A percentile compares a stretch with the other conserved stretches of the same genome.
Conservation (phyloP, 2,797 vertebrate genomes). For the Thripadectes ignobilis region DNA sequence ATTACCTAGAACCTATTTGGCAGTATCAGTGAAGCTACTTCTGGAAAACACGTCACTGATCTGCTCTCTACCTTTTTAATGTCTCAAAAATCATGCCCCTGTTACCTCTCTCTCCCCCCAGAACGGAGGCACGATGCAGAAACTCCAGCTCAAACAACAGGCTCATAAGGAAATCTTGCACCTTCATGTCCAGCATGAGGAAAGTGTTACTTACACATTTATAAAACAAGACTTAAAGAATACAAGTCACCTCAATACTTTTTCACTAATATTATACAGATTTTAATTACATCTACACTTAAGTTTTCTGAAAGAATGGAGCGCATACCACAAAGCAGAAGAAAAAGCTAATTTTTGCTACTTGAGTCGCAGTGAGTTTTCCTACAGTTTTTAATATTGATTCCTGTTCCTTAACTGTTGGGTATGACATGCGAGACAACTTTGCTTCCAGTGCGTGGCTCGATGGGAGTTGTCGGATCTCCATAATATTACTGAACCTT, state of each 20-base stretch:
- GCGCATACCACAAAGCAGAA: conserved; percentile 96
- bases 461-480: conserved; percentile 93
- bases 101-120: too few relatives aligned
- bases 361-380: conserved; percentile 90
- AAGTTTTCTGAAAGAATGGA: not conserved
- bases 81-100: not conserved
- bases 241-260: not conserved
- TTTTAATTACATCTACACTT: not conserved
- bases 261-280: not conserved
- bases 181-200: not conserved
- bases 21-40: not conserved
- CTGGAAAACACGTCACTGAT: not conserved
- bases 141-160: not conserved
- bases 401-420: conserved; percentile 88
- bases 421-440: conserved; percentile 94
- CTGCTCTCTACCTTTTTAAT: not conserved
- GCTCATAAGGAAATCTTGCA: not conserved
- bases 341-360: conserved; percentile 98
- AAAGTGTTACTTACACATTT: not conserved
- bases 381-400: conserved; percentile 87
- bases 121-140: not conserved
- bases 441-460: conserved; percentile 94
- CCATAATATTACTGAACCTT: conserved; percentile 96
- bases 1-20: not conserved
- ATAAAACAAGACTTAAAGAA: not conserved